A percentile compares a stretch with the other conserved stretches of the same genome.
These are phyloP conservation scores for Drosophila neonasuta DNA, from an alignment of 2,888 invertebrate species.

Conservation along the genomic window DNA sequence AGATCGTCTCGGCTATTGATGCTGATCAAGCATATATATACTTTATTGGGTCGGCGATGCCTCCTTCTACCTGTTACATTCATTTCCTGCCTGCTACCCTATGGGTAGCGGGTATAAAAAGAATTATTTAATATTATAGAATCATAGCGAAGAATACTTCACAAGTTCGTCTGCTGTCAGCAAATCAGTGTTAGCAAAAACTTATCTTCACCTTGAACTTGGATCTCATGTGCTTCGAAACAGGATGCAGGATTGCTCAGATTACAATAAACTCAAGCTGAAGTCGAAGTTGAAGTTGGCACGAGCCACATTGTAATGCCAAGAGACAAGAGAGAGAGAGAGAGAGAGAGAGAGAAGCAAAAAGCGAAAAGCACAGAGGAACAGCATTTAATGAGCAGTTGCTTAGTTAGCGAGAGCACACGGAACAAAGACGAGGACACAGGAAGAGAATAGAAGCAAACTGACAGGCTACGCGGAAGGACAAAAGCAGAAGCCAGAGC, in stretches of 20 bases:
- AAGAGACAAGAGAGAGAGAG: slow-evolving; percentile 20
- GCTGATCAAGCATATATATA: too few relatives aligned
- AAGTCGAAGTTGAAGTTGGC: slow-evolving; percentile 44
- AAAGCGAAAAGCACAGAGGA: slow-evolving; percentile 59
- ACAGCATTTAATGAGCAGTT: slow-evolving; percentile 77
- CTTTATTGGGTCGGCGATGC: too few relatives aligned
- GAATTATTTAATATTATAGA: too few relatives aligned
- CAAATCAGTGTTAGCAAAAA: slow-evolving; percentile 1
- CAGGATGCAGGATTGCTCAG: slow-evolving; percentile 20
- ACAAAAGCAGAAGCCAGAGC: slow-evolving; percentile 35
- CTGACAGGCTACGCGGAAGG: slow-evolving; percentile 59
- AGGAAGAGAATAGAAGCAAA: slow-evolving; percentile 44
- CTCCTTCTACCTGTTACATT: too few relatives aligned
- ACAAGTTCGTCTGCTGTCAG: neutral
- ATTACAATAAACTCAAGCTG: slow-evolving; percentile 41
- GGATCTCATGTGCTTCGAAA: slow-evolving; percentile 7
- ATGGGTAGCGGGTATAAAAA: too few relatives aligned
- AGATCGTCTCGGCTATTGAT: too few relatives aligned
- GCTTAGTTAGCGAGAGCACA: slow-evolving; percentile 35
- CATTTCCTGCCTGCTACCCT: too few relatives aligned
- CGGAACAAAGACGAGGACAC: slow-evolving; percentile 41
- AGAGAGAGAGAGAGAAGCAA: slow-evolving; percentile 1
- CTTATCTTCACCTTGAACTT: slow-evolving; percentile 24
- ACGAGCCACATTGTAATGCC: slow-evolving; percentile 70
- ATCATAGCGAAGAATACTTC: neutral